phyloP scores from a whole-genome alignment of 2,797 vertebrate genomes.

The Anguilla obscura region DNA sequence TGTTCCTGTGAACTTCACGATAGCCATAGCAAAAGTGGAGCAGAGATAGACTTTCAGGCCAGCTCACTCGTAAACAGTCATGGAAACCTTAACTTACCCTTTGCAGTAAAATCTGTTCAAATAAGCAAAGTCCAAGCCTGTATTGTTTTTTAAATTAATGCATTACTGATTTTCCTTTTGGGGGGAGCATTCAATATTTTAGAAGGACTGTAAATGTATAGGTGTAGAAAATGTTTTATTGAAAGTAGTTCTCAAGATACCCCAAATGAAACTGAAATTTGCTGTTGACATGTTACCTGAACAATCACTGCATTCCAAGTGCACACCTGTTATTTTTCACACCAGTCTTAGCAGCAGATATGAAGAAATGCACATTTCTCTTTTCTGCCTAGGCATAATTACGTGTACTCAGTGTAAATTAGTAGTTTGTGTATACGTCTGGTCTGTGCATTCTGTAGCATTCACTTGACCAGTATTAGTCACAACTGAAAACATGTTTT shows the following conservation, averaged over 20 bases:
- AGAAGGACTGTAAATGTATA: neutral
- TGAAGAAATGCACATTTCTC: neutral
- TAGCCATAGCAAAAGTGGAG: neutral
- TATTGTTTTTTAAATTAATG: slow-evolving; percentile 26
- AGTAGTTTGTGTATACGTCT: neutral
- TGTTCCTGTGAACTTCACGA: neutral
- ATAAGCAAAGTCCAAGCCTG: neutral
- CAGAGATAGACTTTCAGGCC: neutral
- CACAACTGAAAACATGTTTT: slow-evolving; percentile 1
- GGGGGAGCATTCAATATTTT: neutral
- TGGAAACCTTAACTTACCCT: neutral
- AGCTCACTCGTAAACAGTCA: neutral
- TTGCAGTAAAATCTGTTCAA: neutral
- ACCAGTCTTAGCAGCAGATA: neutral
- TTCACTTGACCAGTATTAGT: neutral
- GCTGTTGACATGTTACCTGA: neutral
- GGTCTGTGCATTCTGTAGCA: neutral
- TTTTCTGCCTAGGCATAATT: neutral
- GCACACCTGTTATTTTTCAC: neutral
- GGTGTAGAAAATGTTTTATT: neutral
- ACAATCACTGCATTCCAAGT: neutral
- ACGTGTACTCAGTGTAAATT: neutral
- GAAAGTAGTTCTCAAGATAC: neutral
- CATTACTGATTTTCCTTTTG: neutral
- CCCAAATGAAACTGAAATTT: neutral